Base-by-base conservation (phyloP, 2,797 vertebrate species). In the Pempheris klunzingeri region DNA sequence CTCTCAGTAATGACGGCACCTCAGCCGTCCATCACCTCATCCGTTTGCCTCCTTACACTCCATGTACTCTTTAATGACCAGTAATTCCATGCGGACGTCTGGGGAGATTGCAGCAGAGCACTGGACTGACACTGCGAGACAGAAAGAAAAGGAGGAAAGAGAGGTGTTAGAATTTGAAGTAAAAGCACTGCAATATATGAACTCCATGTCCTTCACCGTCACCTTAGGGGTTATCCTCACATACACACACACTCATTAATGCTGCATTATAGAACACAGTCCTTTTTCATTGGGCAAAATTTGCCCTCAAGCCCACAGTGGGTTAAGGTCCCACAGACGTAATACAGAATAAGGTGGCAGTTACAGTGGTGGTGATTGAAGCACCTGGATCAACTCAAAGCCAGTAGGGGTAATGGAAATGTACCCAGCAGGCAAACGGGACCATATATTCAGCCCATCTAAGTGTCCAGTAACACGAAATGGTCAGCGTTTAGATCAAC, bases 1-100 rank as follows among this genome's bases (percentile, higher is more conserved):
- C 85, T 89, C 85, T 80, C 76, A 74, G 77, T 83, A 90, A 89
- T 88, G 88, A 92, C 82, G 70, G 74, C 86, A 81, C 83, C 80
- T 82, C 49, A 30, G 85, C 82, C 73, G 59, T 64, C 82, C 78
- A 67, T 75, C 61, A 43, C 82, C 74, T 75, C 43, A 14, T 77
- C 81, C 49, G 43, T 82, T 77, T 75, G 70, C 66, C 83, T 84
- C 77, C 76, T 67, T 67, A 76, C 72, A 74, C 71, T 55, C 82
- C 71, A 43, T 68, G 67, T 78, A 77, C 80, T 87, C 71, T 88
- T 85, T 85, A 87, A 88, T 78, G 81, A 87, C 86, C 81, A 84
- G 80, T 82, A 80, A 84, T 79, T 88, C 75, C 77, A 87, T 32
- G 53, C 85, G 80, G 86, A 86, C 62, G 5, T 73, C 18, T 18